A percentile compares a stretch with the other conserved stretches of the same genome.
phyloP scores from a whole-genome alignment of 1,140 invertebrate species.

The Vollenhovia emeryi region DNA sequence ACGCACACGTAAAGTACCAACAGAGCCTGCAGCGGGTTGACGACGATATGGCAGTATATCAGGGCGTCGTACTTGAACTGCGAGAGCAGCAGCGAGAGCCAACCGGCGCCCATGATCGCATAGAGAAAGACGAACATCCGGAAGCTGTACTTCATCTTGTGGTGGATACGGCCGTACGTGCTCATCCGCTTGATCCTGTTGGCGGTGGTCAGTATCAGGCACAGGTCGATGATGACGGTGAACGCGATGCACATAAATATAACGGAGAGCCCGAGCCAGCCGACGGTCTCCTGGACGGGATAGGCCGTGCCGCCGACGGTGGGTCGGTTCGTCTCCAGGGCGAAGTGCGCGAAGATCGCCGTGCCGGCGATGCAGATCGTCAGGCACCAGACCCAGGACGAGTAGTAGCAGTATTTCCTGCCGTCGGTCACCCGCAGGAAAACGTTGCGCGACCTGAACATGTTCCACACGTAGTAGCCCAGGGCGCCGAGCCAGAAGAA shows the following conservation, averaged over 20 bases:
- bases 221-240: slow-evolving; percentile 91
- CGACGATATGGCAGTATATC: slow-evolving; percentile 90
- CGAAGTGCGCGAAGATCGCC: slow-evolving; percentile 92
- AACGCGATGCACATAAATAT: slow-evolving; percentile 93
- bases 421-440: slow-evolving; percentile 93
- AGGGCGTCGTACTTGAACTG: slow-evolving; percentile 90
- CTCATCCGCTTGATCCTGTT: slow-evolving; percentile 92
- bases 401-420: slow-evolving; percentile 94
- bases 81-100: slow-evolving; percentile 91
- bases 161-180: slow-evolving; percentile 93
- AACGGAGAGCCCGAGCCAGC: slow-evolving; percentile 92
- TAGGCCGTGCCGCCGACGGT: slow-evolving; percentile 75
- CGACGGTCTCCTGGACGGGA: slow-evolving; percentile 84
- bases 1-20: slow-evolving; percentile 91
- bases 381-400: slow-evolving; percentile 91
- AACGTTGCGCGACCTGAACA: slow-evolving; percentile 93
- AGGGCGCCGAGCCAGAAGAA: slow-evolving; percentile 95
- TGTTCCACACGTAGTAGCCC: slow-evolving; percentile 95
- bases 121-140: slow-evolving; percentile 91
- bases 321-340: slow-evolving; percentile 89
- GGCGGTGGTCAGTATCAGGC: slow-evolving; percentile 92
- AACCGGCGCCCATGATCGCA: slow-evolving; percentile 89
- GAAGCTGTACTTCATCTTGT: slow-evolving; percentile 94
- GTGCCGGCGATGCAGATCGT: slow-evolving; percentile 89
- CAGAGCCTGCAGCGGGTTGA: slow-evolving; percentile 91